Base-by-base conservation (phyloP, 2,113 vertebrate species). In the Oreochromis niloticus region DNA sequence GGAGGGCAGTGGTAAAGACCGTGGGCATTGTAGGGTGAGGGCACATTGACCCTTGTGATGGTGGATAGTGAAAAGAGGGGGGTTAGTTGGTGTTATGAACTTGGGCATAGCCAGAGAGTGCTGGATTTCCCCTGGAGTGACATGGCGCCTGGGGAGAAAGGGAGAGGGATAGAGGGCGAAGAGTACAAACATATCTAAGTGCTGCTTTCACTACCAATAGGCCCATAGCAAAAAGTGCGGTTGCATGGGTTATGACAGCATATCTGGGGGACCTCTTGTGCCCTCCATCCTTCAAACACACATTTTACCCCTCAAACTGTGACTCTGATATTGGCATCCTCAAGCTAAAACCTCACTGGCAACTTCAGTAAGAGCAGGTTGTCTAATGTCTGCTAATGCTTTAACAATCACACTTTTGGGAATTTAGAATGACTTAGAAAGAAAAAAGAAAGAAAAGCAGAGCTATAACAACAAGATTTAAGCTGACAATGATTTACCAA, bases 151-250 rank as follows among this genome's bases (percentile, higher is more conserved):
- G 87, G 89, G 91, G 94, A 93, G 93, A 91, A 94, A 89, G 92
- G 75, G 89, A 95, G 91, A 87, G 89, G 94, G 90, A 93, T 95
- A 95, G 90, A 95, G 95, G 96, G 95, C 92, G 87, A 84, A 92
- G 92, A 95, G 95, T 96, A 97, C 96, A 96, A 97, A 96, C 95
- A 96, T 96, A 91, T 96, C 90, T 96, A 97, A 97, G 95, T 96
- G 96, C 93, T 96, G 95, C 96, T 91, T 96, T 97, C 96, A 96
- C 93, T 95, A 96, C 94, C 75, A 87, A 97, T 97, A 94, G 94
- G 90, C 82, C 94, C 94, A 93, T 93, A 93, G 96, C 94, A 96
- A 91, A 92, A 55, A 94, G 88, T 66, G 81, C 2, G 80, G 93
- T 90, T 90, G 92, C 94, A 96, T 96, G 93, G 89, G 92, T 95